phyloP scores from a whole-genome alignment of 2,888 invertebrate species.

The Limenitis camilla region DNA sequence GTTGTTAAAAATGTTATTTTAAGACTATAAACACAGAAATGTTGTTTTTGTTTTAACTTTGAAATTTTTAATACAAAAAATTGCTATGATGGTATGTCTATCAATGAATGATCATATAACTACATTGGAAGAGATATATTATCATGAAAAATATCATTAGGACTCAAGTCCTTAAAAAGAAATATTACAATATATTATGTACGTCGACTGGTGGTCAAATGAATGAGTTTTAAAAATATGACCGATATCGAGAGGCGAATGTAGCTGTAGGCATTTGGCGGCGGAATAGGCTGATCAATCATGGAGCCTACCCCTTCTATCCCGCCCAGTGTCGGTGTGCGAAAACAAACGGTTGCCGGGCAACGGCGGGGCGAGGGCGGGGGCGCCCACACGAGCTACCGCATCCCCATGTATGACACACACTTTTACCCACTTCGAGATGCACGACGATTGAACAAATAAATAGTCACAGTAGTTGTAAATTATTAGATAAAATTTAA shows the following conservation, averaged over 20 bases:
- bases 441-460: conserved; percentile 19
- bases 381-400: conserved; percentile 43
- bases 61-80: too few relatives aligned
- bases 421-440: conserved; percentile 27
- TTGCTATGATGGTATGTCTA: too few relatives aligned
- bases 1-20: too few relatives aligned
- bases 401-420: conserved; percentile 55
- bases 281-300: conserved; percentile 73
- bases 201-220: conserved; percentile 2
- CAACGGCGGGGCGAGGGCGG: conserved; percentile 50
- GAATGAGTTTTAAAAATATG: conserved; percentile 29
- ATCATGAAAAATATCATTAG: too few relatives aligned
- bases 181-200: too few relatives aligned
- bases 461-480: neutral
- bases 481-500: too few relatives aligned
- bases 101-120: too few relatives aligned
- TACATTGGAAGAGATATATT: too few relatives aligned
- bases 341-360: conserved; percentile 71
- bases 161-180: too few relatives aligned
- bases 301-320: conserved; percentile 71
- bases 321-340: conserved; percentile 63
- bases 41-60: too few relatives aligned
- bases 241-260: conserved; percentile 37
- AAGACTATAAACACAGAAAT: too few relatives aligned
- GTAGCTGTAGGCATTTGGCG: conserved; percentile 61